phyloP scores from a whole-genome alignment of 2,797 vertebrate genomes.

The Sarcoramphus papa region DNA sequence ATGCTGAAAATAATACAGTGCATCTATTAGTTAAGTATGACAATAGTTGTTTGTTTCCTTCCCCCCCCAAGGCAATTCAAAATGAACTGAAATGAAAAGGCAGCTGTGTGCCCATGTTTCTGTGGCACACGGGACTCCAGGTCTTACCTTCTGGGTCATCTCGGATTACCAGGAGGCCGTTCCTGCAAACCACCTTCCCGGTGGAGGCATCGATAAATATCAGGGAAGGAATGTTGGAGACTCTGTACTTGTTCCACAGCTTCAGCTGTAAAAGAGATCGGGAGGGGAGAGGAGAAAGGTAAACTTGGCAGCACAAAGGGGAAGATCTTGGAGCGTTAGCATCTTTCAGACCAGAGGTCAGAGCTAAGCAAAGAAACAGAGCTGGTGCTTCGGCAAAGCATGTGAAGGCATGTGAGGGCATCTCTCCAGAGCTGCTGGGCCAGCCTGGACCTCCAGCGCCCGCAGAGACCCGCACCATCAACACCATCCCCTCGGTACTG shows the following conservation, averaged over 20 bases:
- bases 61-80: not conserved
- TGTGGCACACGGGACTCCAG: not conserved
- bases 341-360: not conserved
- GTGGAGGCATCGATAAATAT: conserved; percentile 92
- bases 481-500: not conserved
- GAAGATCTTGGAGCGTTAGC: not conserved
- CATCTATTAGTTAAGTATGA: not conserved
- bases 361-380: not conserved
- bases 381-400: not conserved
- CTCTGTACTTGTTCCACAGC: conserved; percentile 98
- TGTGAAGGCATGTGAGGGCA: not conserved
- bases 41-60: not conserved
- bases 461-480: not conserved
- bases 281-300: not conserved
- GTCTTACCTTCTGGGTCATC: conserved; percentile 95
- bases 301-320: not conserved
- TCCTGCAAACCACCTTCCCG: conserved; percentile 93
- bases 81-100: not conserved
- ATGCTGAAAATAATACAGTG: conserved; percentile 10
- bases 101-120: not conserved
- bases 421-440: not conserved
- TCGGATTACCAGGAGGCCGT: conserved; percentile 91
- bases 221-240: conserved; percentile 96
- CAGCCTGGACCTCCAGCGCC: not conserved
- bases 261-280: conserved; percentile 82